These are phyloP conservation scores for Euura lappo DNA, from an alignment of 1,140 invertebrate genomes.

Conservation along the genomic window DNA sequence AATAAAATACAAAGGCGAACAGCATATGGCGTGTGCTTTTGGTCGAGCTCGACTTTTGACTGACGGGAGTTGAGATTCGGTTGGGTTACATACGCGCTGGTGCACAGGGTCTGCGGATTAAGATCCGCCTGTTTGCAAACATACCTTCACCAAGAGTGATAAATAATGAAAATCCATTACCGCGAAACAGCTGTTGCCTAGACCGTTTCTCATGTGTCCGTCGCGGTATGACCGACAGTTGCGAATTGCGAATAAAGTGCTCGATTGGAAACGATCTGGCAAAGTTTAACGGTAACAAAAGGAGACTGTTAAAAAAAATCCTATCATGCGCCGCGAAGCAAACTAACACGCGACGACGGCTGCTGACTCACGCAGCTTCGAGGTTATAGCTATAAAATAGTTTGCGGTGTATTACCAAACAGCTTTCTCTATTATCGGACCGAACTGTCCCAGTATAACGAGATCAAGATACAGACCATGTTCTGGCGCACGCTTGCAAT, in stretches of 20 bases:
- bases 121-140: slow-evolving; percentile 1
- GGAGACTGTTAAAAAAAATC: no score
- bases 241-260: background rate
- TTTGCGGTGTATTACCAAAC: no score
- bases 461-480: no score
- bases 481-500: no score
- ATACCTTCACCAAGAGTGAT: background rate
- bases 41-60: slow-evolving; percentile 1
- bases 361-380: no score
- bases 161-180: slow-evolving; percentile 6
- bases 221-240: background rate
- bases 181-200: background rate
- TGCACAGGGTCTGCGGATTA: background rate
- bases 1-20: slow-evolving; percentile 3
- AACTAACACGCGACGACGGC: no score
- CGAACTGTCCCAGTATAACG: no score
- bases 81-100: background rate
- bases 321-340: no score
- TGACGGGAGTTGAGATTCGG: background rate
- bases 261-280: no score
- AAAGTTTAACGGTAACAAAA: no score
- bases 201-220: background rate
- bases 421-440: no score
- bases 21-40: background rate
- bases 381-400: no score